A percentile compares a stretch with the other conserved stretches of the same genome.
Conservation (phyloP, 92 coral and sea anemone species). For the Isaurus tuberculatus region DNA sequence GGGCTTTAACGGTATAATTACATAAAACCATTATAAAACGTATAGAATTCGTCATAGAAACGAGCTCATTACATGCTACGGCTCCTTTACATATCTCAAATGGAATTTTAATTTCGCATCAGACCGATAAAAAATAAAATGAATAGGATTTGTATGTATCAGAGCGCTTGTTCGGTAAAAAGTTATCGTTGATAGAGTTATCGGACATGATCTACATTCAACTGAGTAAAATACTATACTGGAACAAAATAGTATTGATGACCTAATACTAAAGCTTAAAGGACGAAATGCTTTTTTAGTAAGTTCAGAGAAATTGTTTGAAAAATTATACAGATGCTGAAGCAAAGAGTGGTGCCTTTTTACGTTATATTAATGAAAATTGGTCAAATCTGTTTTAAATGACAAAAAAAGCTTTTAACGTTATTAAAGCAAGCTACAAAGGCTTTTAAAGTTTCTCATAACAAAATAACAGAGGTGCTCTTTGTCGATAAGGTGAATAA, state of each 20-base stretch:
- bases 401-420: constrained; percentile 35
- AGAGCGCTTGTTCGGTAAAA: background rate
- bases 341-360: background rate
- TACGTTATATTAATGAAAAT: constrained; percentile 13
- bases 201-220: too few relatives aligned
- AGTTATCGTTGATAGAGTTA: background rate
- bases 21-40: constrained; percentile 50
- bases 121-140: background rate
- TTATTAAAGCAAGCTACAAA: constrained; percentile 18
- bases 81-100: constrained; percentile 1
- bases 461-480: background rate
- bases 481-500: constrained; percentile 28
- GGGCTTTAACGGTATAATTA: constrained; percentile 51
- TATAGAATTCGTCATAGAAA: constrained; percentile 42
- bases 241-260: background rate
- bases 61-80: constrained; percentile 22
- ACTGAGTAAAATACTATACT: background rate
- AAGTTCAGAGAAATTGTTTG: constrained; percentile 15
- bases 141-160: background rate
- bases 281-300: constrained; percentile 11
- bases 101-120: background rate
- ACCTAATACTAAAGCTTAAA: too few relatives aligned
- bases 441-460: constrained; percentile 30
- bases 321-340: background rate
- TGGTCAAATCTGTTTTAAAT: constrained; percentile 13